Evolutionary conservation across 1,140 invertebrate genomes (phyloP), one percentile per base, ranked within the genome.

Genomic region (Nomia melanderi): DNA sequence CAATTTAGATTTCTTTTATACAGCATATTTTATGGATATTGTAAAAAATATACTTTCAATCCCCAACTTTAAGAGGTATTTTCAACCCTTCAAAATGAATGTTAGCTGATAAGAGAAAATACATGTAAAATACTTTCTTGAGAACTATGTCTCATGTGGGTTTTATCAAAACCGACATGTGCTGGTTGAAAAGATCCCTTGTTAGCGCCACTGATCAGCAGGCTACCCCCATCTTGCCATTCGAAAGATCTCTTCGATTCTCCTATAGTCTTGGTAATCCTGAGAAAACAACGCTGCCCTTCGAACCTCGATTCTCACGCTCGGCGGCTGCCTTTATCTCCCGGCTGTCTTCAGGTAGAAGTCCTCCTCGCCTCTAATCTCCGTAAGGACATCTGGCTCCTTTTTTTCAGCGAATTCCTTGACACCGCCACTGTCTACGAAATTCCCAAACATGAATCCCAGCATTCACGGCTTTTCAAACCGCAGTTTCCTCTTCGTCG

Each of bases 301-400:
- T 87, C 82, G 86, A 88, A 86, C 77, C 86, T 85, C 65, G 79
- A 82, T 91, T 91, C 88, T 91, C 88, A 90, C 87, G 87, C 87
- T 91, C 78, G 65, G 76, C 50, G 57, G 9, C 33, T 36, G 31
- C 36, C 62, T 33, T 79, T 65, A 56, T 75, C 47, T 73, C 1
- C 20, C 50, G 53, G 4, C 33, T 47, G 25, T 65, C 41, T 39
- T 70, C 63, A 67, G 72, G 62, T 67, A 72, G 53, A 66, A 27
- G 41, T 41, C 25, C 25, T 44, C 31, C 47, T 31, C 20, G 41
- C 31, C 62, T 20, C n/a, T 71, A 74, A 82, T 82, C 60, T 73
- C 0, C 44, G 11, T 25, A 44, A 54, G 53, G 67, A 66, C 47
- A 44, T 77, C 60, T 50, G 67, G 62, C 62, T 56, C n/a, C 47